Conservation (phyloP, 2,888 invertebrate species). For the Biston stratarius region DNA sequence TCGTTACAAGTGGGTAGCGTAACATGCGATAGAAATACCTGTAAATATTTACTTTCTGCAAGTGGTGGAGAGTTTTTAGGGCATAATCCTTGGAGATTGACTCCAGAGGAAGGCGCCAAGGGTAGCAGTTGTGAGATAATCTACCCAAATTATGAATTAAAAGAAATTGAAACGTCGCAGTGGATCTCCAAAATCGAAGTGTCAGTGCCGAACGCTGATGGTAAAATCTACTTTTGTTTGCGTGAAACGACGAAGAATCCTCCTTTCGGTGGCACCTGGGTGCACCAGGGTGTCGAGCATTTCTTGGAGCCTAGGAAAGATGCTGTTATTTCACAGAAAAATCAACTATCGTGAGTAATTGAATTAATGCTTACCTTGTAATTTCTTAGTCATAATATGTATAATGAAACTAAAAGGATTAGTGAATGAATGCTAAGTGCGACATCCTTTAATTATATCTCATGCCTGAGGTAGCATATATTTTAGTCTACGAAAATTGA, state of each 20-base stretch:
- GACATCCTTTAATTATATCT: neutral
- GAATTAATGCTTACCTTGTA: constrained; percentile 16
- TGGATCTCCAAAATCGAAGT: constrained; percentile 66
- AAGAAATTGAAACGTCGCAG: constrained; percentile 66
- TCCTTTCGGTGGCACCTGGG: constrained; percentile 74
- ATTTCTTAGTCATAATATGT: constrained; percentile 3
- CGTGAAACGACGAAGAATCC: constrained; percentile 59
- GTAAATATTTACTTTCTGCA: constrained; percentile 82
- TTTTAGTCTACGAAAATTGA: neutral
- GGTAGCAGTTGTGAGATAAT: constrained; percentile 71
- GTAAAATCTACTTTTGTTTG: constrained; percentile 73
- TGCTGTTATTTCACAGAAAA: constrained; percentile 30
- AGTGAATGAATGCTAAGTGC: constrained; percentile 12
- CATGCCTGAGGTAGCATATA: neutral
- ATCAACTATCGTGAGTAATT: constrained; percentile 49
- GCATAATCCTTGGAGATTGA: constrained; percentile 77
- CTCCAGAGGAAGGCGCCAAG: constrained; percentile 61
- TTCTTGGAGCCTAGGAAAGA: constrained; percentile 68
- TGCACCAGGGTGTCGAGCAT: constrained; percentile 82
- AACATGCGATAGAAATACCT: constrained; percentile 63
- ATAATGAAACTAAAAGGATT: constrained; percentile 11
- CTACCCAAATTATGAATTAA: constrained; percentile 74
- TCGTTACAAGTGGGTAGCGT: constrained; percentile 63
- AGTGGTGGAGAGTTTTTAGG: constrained; percentile 76
- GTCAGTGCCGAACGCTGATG: constrained; percentile 58